Base-by-base conservation (phyloP, 2,113 vertebrate species). In the Fregata magnificens region DNA sequence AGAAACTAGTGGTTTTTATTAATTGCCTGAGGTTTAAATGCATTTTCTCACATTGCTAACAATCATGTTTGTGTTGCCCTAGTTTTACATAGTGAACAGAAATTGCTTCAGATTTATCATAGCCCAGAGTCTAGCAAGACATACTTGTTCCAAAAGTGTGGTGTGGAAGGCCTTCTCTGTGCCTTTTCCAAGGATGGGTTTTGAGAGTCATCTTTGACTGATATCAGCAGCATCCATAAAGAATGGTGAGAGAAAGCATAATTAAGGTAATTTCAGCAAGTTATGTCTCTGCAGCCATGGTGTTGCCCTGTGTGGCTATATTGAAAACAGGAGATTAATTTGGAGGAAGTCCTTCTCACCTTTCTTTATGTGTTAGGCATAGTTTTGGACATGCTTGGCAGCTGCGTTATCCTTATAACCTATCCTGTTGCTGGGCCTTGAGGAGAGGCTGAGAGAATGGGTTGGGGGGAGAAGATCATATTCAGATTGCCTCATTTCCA, bases 361-460 rank as follows among this genome's bases (percentile, higher is more conserved):
- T 0, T 72, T 90, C 71, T 72, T 85, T 16, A 34, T 26, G 56
- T 4, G 1, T 59, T 71, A 25, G 45, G 34, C 31, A 10, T 29
- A 24, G 2, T 52, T 81, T 52, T 34, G 34, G 42, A 45, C 26
- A 13, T 28, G 17, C 28, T 66, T 56, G 34, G 17, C 28, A 40
- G 7, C 7, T 63, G 32, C 5, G 15, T 47, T 80, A 22, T 77
- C 24, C 71, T 77, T 77, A 47, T 44, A 88, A 36, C 11, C 9
- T 61, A 11, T 36, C 34, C 26, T 0, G 0, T 53, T 82, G 11
- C 31, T 71, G 74, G 22, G 17, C 61, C 28, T 32, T 71, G 26
- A 44, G 59, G 29, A 70, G 18, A 67, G 47, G 7, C 17, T 67
- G 73, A 82, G 26, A 71, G 26, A 82, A 55, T 6, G 9, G 50